Evolutionary conservation across 2,888 invertebrate genomes (phyloP).

Genomic region (Mimachlamys varia): DNA sequence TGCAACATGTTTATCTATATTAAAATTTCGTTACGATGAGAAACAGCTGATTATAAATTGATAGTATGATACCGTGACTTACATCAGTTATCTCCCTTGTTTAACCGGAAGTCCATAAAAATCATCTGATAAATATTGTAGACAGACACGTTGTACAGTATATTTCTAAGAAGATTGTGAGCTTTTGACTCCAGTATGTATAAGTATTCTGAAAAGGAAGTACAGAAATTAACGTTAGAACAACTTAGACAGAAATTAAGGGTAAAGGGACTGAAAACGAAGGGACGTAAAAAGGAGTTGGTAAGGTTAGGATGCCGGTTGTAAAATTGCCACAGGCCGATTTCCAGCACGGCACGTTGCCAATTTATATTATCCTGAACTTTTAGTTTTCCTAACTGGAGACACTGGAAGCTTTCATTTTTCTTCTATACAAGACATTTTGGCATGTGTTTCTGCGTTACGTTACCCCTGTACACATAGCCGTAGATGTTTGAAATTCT

Average conservation of each 20-base stretch:
- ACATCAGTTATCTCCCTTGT: neutral
- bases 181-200: slow-evolving; percentile 15
- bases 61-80: neutral
- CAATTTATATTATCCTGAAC: neutral
- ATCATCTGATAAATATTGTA: slow-evolving; percentile 36
- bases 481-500: neutral
- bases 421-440: neutral
- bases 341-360: slow-evolving; percentile 11
- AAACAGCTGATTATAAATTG: too few species aligned
- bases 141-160: slow-evolving; percentile 28
- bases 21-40: too few species aligned
- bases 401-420: neutral
- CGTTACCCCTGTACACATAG: neutral
- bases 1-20: too few species aligned
- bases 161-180: slow-evolving; percentile 27
- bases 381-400: slow-evolving; percentile 23
- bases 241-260: slow-evolving; percentile 48
- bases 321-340: slow-evolving; percentile 31
- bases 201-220: slow-evolving; percentile 31
- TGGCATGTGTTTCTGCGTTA: neutral
- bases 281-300: slow-evolving; percentile 69
- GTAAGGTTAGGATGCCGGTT: slow-evolving; percentile 56
- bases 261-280: slow-evolving; percentile 60
- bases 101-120: slow-evolving; percentile 14
- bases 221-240: slow-evolving; percentile 40